phyloP scores from a whole-genome alignment of 2,888 invertebrate species.

The Heliconius ethilla region DNA sequence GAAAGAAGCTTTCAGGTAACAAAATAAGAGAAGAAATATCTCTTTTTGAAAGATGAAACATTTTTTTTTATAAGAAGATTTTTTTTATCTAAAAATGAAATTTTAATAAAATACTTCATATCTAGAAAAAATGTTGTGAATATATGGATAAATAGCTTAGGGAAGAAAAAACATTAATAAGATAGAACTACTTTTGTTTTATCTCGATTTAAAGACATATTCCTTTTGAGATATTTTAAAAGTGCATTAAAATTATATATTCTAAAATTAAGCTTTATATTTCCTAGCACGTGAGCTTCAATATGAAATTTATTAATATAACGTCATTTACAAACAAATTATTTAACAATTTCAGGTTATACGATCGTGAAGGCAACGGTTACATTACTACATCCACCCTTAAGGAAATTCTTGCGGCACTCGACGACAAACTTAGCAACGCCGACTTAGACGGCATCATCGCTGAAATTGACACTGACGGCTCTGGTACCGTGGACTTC shows the following conservation, averaged over 20 bases:
- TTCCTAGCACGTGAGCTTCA: background rate
- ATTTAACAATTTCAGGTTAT: constrained; percentile 81
- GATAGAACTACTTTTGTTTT: too few species aligned
- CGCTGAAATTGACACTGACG: constrained; percentile 98
- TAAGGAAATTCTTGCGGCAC: constrained; percentile 95
- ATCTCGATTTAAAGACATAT: too few species aligned
- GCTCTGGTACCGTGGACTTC: constrained; percentile 99
- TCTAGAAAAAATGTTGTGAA: too few species aligned
- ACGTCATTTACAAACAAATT: background rate
- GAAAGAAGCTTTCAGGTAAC: constrained; percentile 95
- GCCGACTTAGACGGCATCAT: constrained; percentile 98
- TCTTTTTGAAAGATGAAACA: too few species aligned
- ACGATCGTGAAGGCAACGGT: constrained; percentile 97
- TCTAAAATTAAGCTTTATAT: background rate
- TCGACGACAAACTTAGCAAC: constrained; percentile 96
- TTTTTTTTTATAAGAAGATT: too few species aligned
- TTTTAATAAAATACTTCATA: too few species aligned
- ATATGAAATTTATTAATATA: background rate
- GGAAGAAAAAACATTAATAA: too few species aligned
- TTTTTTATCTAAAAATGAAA: too few species aligned
- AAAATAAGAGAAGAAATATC: background rate
- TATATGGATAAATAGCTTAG: too few species aligned
- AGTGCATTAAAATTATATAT: too few species aligned
- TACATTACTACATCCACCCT: constrained; percentile 95
- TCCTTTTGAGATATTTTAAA: too few species aligned